Conservation (phyloP, 2,888 invertebrate genomes). For the Junonia oenone region DNA sequence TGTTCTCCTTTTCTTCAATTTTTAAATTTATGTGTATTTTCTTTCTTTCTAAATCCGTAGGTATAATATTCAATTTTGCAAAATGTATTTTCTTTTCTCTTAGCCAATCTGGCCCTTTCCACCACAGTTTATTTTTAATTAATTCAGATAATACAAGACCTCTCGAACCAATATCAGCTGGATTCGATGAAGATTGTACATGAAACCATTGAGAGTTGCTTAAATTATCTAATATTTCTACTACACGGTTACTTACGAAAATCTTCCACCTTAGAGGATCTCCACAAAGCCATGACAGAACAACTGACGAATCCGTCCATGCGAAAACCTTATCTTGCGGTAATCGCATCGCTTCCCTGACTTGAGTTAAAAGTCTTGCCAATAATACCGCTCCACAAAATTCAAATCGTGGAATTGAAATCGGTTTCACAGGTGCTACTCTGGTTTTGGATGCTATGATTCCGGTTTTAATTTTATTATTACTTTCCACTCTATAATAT, state of each 20-base stretch:
- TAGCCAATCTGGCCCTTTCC: conserved; percentile 25
- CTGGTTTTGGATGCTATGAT: conserved; percentile 32
- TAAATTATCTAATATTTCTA: conserved; percentile 27
- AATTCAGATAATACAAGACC: conserved; percentile 7
- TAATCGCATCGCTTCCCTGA: conserved; percentile 28
- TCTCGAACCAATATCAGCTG: conserved; percentile 13
- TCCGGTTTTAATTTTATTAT: conserved; percentile 17
- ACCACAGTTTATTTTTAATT: conserved; percentile 17
- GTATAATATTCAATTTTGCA: not conserved
- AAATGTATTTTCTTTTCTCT: conserved; percentile 14
- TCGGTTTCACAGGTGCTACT: conserved; percentile 34
- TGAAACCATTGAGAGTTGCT: conserved; percentile 17
- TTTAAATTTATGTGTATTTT: not conserved
- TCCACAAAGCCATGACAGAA: conserved; percentile 28
- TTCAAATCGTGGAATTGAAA: conserved; percentile 33
- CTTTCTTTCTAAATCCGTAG: not conserved
- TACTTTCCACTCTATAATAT: conserved; percentile 23
- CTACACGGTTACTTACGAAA: conserved; percentile 30
- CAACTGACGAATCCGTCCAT: conserved; percentile 25
- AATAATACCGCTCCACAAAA: conserved; percentile 31
- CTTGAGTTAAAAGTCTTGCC: conserved; percentile 27
- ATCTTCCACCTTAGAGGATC: conserved; percentile 31
- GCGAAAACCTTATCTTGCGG: conserved; percentile 18
- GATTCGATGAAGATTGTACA: conserved; percentile 16
- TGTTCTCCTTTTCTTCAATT: not conserved